Conservation (phyloP, 2,888 invertebrate species). For the Colletes collaris region DNA sequence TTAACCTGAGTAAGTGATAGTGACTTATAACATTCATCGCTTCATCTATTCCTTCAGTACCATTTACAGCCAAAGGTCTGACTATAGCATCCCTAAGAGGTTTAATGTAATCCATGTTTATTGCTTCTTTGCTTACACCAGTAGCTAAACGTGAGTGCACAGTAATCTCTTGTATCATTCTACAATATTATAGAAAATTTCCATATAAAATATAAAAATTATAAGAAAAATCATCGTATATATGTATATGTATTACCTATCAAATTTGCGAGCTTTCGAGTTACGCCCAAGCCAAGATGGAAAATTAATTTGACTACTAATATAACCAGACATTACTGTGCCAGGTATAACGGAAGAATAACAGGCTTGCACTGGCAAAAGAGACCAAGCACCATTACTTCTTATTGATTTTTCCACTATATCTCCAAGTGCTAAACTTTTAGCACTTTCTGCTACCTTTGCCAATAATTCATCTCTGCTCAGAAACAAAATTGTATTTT, state of each 20-base stretch:
- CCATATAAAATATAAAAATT: background rate
- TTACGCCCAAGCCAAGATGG: constrained; percentile 98
- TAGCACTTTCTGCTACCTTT: constrained; percentile 91
- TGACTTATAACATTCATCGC: constrained; percentile 90
- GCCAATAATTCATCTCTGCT: constrained; percentile 81
- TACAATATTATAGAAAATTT: constrained; percentile 45
- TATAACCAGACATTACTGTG: constrained; percentile 90
- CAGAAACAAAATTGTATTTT: background rate
- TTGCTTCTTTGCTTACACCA: constrained; percentile 88
- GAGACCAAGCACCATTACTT: constrained; percentile 91
- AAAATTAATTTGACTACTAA: constrained; percentile 93
- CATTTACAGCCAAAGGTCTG: constrained; percentile 89
- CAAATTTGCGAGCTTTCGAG: constrained; percentile 92
- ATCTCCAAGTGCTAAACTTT: constrained; percentile 94
- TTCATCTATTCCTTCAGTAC: constrained; percentile 88
- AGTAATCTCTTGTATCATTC: constrained; percentile 79
- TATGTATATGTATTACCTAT: constrained; percentile 85
- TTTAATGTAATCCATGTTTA: constrained; percentile 95
- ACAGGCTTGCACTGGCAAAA: constrained; percentile 94
- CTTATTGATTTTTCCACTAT: constrained; percentile 93
- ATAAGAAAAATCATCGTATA: background rate
- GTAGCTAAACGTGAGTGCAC: constrained; percentile 77
- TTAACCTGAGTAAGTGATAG: constrained; percentile 87
- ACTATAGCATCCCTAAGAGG: constrained; percentile 90
- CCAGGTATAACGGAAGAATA: constrained; percentile 97